Conservation (phyloP, 2,797 vertebrate species). For the Cirrhinus mrigala region DNA sequence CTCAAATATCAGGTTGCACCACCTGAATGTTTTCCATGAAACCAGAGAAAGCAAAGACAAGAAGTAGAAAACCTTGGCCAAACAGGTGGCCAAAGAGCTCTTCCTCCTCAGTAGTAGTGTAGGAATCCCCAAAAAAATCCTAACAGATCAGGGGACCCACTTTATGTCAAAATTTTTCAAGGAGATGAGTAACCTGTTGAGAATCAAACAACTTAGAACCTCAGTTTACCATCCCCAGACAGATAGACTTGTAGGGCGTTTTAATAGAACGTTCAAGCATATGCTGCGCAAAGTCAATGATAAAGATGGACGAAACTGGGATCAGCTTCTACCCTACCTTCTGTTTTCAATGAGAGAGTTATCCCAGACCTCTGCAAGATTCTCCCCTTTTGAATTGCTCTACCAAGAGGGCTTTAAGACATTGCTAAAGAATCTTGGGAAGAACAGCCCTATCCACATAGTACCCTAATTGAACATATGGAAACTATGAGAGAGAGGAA, state of each 20-base stretch:
- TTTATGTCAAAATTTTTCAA: background rate
- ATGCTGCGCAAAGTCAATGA: background rate
- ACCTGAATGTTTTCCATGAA: too few species aligned
- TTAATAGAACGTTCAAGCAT: background rate
- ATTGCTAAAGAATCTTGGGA: background rate
- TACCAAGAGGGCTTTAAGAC: background rate
- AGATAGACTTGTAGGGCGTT: background rate
- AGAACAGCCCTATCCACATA: constrained; percentile 7
- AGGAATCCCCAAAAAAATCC: background rate
- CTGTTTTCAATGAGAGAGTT: constrained; percentile 5
- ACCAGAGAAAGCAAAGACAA: too few species aligned
- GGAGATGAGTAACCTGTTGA: background rate
- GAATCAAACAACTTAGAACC: constrained; percentile 1
- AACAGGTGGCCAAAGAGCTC: constrained; percentile 1
- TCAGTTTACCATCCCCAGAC: background rate
- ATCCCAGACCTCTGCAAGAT: background rate
- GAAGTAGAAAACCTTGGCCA: background rate
- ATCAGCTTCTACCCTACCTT: constrained; percentile 6
- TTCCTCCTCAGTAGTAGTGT: background rate
- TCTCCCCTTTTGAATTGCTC: background rate
- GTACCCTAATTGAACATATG: background rate
- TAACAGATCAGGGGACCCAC: background rate
- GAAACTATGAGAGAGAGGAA: background rate
- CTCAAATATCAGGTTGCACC: too few species aligned
- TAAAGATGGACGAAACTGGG: background rate